A percentile compares a stretch with the other conserved stretches of the same genome.
Evolutionary conservation across 2,888 invertebrate species (phyloP).

Genomic region (Allacma fusca): DNA sequence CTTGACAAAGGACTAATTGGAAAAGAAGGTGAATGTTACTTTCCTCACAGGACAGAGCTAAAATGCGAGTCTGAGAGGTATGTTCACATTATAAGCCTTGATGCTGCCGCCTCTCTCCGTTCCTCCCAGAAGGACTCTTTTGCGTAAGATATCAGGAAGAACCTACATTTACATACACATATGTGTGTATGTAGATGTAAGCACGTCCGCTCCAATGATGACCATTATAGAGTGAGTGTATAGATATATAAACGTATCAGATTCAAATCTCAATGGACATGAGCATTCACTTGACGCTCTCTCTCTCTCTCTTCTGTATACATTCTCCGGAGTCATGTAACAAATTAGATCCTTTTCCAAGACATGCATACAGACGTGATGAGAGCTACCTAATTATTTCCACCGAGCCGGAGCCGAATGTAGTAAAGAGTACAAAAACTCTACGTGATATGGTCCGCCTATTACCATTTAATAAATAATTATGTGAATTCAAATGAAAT

Average conservation of each 20-base stretch:
- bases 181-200: too few species aligned
- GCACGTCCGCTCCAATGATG: too few species aligned
- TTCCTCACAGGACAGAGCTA: conserved; percentile 2
- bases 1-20: conserved; percentile 17
- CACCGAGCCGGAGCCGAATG: not conserved
- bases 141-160: too few species aligned
- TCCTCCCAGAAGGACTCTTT: too few species aligned
- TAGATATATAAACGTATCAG: not conserved
- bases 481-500: not conserved
- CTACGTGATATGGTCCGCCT: conserved; percentile 9
- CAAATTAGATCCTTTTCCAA: conserved; percentile 9
- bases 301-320: not conserved
- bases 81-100: not conserved
- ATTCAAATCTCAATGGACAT: not conserved
- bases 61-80: not conserved
- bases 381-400: conserved; percentile 23
- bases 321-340: conserved; percentile 11
- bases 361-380: not conserved
- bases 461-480: conserved; percentile 5
- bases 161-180: too few species aligned
- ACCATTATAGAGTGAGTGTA: too few species aligned
- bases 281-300: not conserved
- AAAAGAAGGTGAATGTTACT: conserved; percentile 28
- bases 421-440: not conserved
- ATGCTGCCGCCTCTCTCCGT: not conserved